Evolutionary conservation across 2,797 vertebrate genomes (phyloP).

Genomic region (Lagothrix lagotricha): DNA sequence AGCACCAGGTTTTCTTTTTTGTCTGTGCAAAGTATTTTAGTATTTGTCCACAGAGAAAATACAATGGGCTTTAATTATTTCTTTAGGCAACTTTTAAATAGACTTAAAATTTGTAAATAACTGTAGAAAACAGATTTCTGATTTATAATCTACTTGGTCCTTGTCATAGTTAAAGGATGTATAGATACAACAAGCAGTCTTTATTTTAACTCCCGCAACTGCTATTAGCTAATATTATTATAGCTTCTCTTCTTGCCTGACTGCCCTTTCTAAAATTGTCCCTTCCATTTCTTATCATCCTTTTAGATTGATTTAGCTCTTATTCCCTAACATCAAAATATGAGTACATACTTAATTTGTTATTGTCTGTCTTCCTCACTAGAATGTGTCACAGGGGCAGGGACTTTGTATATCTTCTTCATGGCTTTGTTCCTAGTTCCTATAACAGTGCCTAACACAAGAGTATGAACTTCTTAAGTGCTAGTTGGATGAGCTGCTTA

Average conservation of each 20-base stretch:
- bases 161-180: neutral
- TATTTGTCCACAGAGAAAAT: constrained; percentile 32
- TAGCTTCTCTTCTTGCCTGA: neutral
- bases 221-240: neutral
- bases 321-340: neutral
- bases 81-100: neutral
- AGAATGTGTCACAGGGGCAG: neutral
- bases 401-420: neutral
- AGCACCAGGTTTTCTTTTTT: neutral
- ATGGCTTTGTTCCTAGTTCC: neutral
- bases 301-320: neutral
- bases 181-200: neutral
- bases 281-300: neutral
- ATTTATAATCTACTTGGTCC: neutral
- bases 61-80: neutral
- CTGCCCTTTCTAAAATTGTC: neutral
- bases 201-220: too few relatives aligned
- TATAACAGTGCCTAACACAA: neutral
- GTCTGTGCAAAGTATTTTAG: neutral
- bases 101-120: constrained; percentile 26
- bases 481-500: constrained; percentile 12
- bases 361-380: neutral
- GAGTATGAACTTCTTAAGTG: neutral
- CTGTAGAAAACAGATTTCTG: neutral
- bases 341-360: neutral